These are phyloP conservation scores for Poecile atricapillus DNA, from an alignment of 2,113 vertebrate genomes.

Conservation along the genomic window DNA sequence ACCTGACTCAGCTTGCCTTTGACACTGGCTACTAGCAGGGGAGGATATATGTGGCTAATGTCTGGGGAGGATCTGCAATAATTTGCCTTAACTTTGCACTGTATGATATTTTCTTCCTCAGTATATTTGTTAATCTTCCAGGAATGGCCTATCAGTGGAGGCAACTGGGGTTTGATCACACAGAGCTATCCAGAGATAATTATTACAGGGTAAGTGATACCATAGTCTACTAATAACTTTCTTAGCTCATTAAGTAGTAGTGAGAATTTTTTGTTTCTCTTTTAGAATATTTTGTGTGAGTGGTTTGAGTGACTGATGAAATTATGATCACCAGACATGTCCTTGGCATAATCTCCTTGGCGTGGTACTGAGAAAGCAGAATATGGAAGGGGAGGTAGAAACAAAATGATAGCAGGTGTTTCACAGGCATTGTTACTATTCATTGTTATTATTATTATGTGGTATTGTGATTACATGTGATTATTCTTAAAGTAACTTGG, in stretches of 20 bases:
- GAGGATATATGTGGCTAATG: neutral
- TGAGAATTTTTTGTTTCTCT: neutral
- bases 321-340: neutral
- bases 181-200: constrained; percentile 99
- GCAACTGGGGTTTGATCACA: constrained; percentile 96
- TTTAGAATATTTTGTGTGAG: neutral
- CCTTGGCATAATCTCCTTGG: neutral
- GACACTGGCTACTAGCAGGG: neutral
- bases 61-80: neutral
- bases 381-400: neutral
- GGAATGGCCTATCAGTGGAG: constrained; percentile 98
- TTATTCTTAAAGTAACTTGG: neutral
- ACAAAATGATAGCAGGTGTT: neutral
- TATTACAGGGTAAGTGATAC: constrained; percentile 92
- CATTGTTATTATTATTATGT: neutral
- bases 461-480: neutral
- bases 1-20: neutral
- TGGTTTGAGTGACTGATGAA: neutral
- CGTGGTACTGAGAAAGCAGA: neutral
- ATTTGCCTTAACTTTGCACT: neutral
- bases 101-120: neutral
- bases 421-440: neutral
- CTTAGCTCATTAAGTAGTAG: neutral
- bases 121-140: constrained; percentile 68
- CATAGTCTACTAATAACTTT: neutral